Base-by-base conservation (phyloP, 2,888 invertebrate species). In the Ceramica pisi region DNA sequence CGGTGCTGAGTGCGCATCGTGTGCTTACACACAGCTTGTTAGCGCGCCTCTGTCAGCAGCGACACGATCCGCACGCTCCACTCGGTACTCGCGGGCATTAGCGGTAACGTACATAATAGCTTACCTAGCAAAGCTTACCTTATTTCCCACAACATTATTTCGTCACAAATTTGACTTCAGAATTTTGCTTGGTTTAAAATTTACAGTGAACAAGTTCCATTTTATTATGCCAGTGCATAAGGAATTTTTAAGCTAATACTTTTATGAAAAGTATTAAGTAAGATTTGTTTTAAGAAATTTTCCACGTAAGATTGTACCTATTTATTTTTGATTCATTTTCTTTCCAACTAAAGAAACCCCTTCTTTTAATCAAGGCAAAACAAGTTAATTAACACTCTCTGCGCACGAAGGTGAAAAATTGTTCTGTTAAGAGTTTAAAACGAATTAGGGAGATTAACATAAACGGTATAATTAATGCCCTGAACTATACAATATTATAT, bases 371-470 rank as follows among this genome's bases (percentile, higher is more conserved):
- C 78, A 81, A 72, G 74, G 78, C 55, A 61, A 82, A 86, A 86
- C 82, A 84, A 84, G 65, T 85, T 84, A 86, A 85, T 85, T 85
- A 85, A 80, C 82, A 81, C 74, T 78, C 69, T 77, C 82, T 50
- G 63, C 64, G 76, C 76, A 81, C 75, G 71, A 81, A 85, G 76
- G 83, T 85, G 86, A 86, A 86, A 85, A 86, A 86, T 86, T 81
- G 67, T 79, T 85, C 75, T 67, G 79, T 78, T 82, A 86, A 81
- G 75, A 75, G 81, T 79, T 75, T 73, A 57, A 76, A 85, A 81
- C 67, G 73, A 82, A 78, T 78, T 77, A 74, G 65, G 50, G 71
- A 75, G 71, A 77, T 86, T 80, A 80, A 67, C 59, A 71, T 76
- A 68, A 86, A 77, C 71, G 56, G 59, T 78, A 64, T 77, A 70